Percentiles rank a stretch among this genome's conserved stretches.
These are phyloP conservation scores for Cheilinus undulatus DNA, from an alignment of 2,113 vertebrate genomes.

Conservation along the genomic window DNA sequence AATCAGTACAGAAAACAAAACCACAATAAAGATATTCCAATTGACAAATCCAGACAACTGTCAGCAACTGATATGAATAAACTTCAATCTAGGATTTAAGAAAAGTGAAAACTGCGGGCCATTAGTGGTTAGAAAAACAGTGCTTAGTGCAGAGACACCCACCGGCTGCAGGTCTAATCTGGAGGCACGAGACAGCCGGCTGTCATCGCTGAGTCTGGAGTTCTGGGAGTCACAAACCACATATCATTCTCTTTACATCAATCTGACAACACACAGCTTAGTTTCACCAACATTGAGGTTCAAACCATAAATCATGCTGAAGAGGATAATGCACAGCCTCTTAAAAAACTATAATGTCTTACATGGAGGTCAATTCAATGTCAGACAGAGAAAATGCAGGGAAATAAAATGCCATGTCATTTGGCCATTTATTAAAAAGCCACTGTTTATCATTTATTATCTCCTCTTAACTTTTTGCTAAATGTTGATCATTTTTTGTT, in stretches of 20 bases:
- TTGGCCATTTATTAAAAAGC: no score
- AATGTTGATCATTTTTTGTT: no score
- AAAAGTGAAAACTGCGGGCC: neutral
- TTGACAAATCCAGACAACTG: neutral
- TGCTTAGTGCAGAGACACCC: slow-evolving; percentile 45
- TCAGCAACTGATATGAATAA: neutral
- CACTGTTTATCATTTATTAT: no score
- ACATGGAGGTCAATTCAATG: no score
- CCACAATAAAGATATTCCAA: neutral
- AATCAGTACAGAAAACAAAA: neutral
- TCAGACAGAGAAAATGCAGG: no score
- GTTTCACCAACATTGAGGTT: neutral
- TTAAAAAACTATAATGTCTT: no score
- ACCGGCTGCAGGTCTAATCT: slow-evolving; percentile 76
- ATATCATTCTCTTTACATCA: neutral
- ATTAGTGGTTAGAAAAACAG: neutral
- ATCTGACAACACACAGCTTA: neutral
- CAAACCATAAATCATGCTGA: neutral
- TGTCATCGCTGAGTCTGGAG: slow-evolving; percentile 79
- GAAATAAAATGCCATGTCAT: no score
- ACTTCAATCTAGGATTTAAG: neutral
- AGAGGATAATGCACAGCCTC: no score
- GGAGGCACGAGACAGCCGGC: slow-evolving; percentile 65
- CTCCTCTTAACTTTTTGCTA: no score
- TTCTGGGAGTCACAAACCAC: slow-evolving; percentile 64